Evolutionary conservation across 2,888 invertebrate species (phyloP), one percentile per base, ranked within the genome.

Genomic region (Seira musarum): DNA sequence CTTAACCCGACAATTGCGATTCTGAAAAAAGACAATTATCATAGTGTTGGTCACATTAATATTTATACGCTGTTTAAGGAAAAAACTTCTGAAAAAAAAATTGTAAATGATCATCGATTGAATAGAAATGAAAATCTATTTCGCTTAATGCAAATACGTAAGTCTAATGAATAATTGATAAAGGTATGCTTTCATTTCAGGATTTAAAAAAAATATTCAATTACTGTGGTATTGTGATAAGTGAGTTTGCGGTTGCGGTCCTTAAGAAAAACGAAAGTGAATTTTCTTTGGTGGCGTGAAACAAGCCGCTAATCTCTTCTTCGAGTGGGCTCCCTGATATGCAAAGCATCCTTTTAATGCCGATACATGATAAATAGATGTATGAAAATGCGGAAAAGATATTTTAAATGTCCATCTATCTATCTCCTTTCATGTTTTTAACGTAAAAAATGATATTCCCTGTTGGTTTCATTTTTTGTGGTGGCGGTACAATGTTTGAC

Each of bases 391-490:
- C 53, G 53, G 53, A 53, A 53, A 53, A 30, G 30, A 30, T 30
- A n/a, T 30, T 30, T 53, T 53, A 53, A 53, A n/a, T n/a, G n/a
- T 53, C n/a, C 53, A 53, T 53, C 53, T n/a, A 3, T 53, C n/a
- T 15, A 53, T 53, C 53, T 30, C n/a, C 3, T 3, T 53, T 13
- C 53, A 69, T 53, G 53, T 46, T 63, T 71, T 71, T 30, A 30
- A 71, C 63, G 15, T 21, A 61, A 71, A 67, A 67, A 30, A 30
- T 53, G 53, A 53, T 53, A 53, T 22, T 6, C 17, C n/a, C 17
- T n/a, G 57, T 6, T 57, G 17, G 57, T 10, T 17, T 10, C 6
- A 15, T 46, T 53, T 22, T 61, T 61, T 24, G 2, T 61, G 2
- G 61, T 61, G 61, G 61, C 21, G 22, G 24, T 61, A 61, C 22